Percentiles rank a stretch among this genome's conserved stretches.
These are phyloP conservation scores for Lithophane semibrunnea DNA, from an alignment of 2,888 invertebrate genomes.

Conservation along the genomic window DNA sequence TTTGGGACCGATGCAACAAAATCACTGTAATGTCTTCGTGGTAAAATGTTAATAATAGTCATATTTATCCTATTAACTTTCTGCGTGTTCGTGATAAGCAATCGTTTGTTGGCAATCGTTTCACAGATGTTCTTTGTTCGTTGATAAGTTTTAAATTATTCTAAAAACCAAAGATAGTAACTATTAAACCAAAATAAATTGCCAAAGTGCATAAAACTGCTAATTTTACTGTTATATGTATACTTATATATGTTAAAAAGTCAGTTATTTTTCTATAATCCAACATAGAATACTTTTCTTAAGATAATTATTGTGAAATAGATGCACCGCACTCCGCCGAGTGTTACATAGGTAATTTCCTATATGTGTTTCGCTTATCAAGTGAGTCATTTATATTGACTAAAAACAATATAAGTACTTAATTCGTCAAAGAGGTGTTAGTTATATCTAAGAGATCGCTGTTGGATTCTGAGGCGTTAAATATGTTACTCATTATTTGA, in stretches of 20 bases:
- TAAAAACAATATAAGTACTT: not conserved
- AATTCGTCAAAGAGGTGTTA: constrained; percentile 24
- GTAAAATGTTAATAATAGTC: constrained; percentile 33
- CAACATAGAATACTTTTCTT: not conserved
- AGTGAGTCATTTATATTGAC: constrained; percentile 9
- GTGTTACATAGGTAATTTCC: constrained; percentile 2
- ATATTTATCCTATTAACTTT: constrained; percentile 21
- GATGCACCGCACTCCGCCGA: not conserved
- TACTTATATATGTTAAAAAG: not conserved
- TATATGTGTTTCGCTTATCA: constrained; percentile 14
- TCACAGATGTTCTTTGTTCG: not conserved
- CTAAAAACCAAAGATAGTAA: constrained; percentile 22
- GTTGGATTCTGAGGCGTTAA: constrained; percentile 5
- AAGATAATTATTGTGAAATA: constrained; percentile 19
- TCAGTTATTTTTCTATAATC: not conserved
- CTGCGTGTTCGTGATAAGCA: constrained; percentile 6
- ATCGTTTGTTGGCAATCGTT: constrained; percentile 10
- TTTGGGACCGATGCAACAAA: constrained; percentile 53
- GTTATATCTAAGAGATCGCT: not conserved
- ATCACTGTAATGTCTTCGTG: constrained; percentile 60
- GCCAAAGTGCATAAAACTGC: constrained; percentile 21
- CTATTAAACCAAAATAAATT: constrained; percentile 11
- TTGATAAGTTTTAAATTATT: constrained; percentile 8
- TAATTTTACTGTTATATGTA: not conserved
- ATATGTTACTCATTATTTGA: constrained; percentile 9